These are phyloP conservation scores for Tryphoninae sp. DNA, from an alignment of 2,888 invertebrate species.

Conservation along the genomic window DNA sequence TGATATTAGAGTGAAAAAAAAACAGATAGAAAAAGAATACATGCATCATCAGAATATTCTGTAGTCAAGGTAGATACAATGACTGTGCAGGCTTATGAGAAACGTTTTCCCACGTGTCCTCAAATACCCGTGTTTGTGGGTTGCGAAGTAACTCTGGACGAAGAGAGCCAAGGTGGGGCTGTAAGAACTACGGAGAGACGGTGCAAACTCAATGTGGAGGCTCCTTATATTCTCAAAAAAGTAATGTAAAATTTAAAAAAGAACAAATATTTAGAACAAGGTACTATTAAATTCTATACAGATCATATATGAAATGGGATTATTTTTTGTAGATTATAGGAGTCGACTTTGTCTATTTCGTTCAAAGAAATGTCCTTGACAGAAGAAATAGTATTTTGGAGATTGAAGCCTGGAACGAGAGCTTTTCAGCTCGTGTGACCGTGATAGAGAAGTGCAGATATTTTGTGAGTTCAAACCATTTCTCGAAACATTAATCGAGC, in stretches of 20 bases:
- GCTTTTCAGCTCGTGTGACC: conserved; percentile 91
- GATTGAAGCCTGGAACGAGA: conserved; percentile 96
- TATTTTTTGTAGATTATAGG: conserved; percentile 89
- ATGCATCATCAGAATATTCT: conserved; percentile 9
- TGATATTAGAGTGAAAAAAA: background rate
- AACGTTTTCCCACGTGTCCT: conserved; percentile 95
- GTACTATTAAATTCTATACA: background rate
- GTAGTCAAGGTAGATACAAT: background rate
- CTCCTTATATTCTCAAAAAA: conserved; percentile 96
- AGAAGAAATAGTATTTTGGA: conserved; percentile 89
- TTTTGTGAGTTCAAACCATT: conserved; percentile 85
- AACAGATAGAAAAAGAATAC: background rate
- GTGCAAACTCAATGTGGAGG: conserved; percentile 95
- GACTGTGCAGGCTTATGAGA: conserved; percentile 91
- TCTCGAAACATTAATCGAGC: background rate
- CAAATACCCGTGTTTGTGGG: conserved; percentile 97
- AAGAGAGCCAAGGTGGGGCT: conserved; percentile 89
- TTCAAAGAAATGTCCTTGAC: conserved; percentile 94
- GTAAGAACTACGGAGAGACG: conserved; percentile 90
- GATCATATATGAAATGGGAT: conserved; percentile 22
- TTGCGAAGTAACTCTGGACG: conserved; percentile 91
- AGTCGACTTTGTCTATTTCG: conserved; percentile 94
- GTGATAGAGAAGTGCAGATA: conserved; percentile 95
- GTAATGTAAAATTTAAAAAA: conserved; percentile 80
- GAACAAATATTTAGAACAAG: conserved; percentile 19